These are phyloP conservation scores for Trachemys scripta DNA, from an alignment of 2,113 vertebrate genomes.

Conservation along the genomic window DNA sequence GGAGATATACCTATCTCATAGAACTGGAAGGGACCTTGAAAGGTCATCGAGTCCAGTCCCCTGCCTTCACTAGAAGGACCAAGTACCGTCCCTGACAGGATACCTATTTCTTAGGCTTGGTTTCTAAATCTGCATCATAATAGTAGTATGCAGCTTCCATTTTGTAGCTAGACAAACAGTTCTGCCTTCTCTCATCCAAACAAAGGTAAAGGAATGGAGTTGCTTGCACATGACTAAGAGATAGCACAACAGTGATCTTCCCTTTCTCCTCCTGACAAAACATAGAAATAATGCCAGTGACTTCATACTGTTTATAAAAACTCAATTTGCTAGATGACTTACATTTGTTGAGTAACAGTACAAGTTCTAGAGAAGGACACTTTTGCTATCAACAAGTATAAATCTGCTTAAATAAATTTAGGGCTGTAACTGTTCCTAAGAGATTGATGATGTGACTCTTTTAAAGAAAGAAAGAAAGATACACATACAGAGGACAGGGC, in stretches of 20 bases:
- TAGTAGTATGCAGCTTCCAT: not conserved
- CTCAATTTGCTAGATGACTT: not conserved
- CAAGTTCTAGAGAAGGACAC: not conserved
- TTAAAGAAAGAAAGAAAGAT: not conserved
- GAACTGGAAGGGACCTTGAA: no score
- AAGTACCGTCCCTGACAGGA: no score
- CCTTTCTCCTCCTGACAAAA: not conserved
- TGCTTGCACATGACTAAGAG: not conserved
- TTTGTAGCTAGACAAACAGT: not conserved
- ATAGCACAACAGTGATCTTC: not conserved
- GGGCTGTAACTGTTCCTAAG: not conserved
- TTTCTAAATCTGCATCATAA: not conserved
- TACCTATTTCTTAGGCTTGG: not conserved
- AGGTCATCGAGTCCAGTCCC: no score
- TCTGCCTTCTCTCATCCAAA: not conserved
- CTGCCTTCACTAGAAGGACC: no score
- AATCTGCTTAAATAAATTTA: not conserved
- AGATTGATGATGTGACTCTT: not conserved
- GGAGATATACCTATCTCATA: no score
- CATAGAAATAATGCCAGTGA: not conserved
- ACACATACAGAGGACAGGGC: fast-evolving
- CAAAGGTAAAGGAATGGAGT: not conserved
- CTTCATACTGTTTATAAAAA: not conserved
- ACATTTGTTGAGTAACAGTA: not conserved
- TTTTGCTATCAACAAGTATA: not conserved